Conservation (phyloP, 2,113 vertebrate species). For the Catharus fuscescens region DNA sequence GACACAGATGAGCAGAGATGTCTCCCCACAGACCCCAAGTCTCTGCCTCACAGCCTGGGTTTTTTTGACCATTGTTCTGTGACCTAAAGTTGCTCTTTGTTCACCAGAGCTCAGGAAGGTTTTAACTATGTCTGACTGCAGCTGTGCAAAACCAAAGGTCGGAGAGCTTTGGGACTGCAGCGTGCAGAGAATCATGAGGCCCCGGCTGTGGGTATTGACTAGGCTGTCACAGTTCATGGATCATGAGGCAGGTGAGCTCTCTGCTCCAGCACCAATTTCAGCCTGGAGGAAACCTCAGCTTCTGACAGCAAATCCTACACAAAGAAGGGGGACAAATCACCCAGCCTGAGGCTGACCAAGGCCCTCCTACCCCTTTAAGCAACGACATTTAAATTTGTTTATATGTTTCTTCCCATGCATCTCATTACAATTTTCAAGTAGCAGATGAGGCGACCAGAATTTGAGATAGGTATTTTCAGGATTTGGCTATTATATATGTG, state of each 20-base stretch:
- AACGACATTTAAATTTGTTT: background rate
- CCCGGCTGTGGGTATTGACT: accelerated
- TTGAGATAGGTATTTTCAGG: background rate
- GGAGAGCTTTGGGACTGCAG: background rate
- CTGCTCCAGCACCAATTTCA: background rate
- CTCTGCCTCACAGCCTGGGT: background rate
- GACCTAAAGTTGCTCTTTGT: background rate
- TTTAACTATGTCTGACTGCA: background rate
- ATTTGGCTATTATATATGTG: background rate
- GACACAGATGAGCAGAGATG: accelerated
- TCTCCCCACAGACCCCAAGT: background rate
- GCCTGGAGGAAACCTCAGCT: accelerated
- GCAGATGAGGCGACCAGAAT: accelerated
- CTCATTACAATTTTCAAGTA: background rate
- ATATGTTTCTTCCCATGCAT: background rate
- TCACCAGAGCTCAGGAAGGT: background rate
- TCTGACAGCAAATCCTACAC: accelerated
- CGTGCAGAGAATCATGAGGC: accelerated
- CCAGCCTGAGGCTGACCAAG: accelerated
- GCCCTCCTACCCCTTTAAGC: background rate
- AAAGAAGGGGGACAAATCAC: background rate
- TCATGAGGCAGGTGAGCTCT: accelerated
- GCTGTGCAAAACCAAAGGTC: background rate
- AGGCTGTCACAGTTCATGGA: accelerated
- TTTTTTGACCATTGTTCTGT: accelerated